A percentile compares a stretch with the other conserved stretches of the same genome.
Conservation (phyloP, 1,140 invertebrate genomes). For the Drosophila lacteicornis region DNA sequence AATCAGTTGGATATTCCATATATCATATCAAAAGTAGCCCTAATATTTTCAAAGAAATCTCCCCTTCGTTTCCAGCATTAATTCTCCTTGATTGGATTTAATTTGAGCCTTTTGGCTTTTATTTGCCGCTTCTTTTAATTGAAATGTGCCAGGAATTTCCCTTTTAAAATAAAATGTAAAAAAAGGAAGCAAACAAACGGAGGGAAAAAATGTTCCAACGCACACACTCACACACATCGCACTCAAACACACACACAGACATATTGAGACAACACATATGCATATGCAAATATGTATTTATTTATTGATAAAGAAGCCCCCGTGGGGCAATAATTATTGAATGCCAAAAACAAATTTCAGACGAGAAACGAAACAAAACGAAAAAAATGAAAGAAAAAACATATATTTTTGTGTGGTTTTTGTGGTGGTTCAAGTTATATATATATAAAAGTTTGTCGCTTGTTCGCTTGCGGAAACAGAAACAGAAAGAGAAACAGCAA, state of each 20-base stretch:
- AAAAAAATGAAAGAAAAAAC: slow-evolving; percentile 17
- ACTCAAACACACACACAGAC: slow-evolving; percentile 48
- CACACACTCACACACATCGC: slow-evolving; percentile 2
- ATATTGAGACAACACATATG: slow-evolving; percentile 74
- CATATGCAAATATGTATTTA: slow-evolving; percentile 61
- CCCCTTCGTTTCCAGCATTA: background rate
- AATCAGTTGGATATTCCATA: background rate
- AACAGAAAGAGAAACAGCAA: slow-evolving; percentile 20
- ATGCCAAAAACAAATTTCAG: slow-evolving; percentile 50
- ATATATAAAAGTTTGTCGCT: slow-evolving; percentile 55
- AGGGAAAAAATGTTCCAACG: slow-evolving; percentile 15
- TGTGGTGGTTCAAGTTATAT: slow-evolving; percentile 46
- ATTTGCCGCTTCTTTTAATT: slow-evolving; percentile 29
- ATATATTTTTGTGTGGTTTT: slow-evolving; percentile 48
- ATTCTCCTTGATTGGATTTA: slow-evolving; percentile 30
- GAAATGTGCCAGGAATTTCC: slow-evolving; percentile 22
- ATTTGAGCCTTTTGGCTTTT: slow-evolving; percentile 7
- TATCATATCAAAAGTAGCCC: background rate
- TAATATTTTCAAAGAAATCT: background rate
- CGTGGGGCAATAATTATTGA: slow-evolving; percentile 50
- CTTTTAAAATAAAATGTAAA: slow-evolving; percentile 41
- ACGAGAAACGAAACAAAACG: slow-evolving; percentile 40
- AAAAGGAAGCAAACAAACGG: slow-evolving; percentile 54
- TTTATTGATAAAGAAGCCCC: slow-evolving; percentile 53
- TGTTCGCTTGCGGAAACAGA: slow-evolving; percentile 41